Conservation (phyloP, 2,888 invertebrate genomes). For the Mesorhabditis sp. region DNA sequence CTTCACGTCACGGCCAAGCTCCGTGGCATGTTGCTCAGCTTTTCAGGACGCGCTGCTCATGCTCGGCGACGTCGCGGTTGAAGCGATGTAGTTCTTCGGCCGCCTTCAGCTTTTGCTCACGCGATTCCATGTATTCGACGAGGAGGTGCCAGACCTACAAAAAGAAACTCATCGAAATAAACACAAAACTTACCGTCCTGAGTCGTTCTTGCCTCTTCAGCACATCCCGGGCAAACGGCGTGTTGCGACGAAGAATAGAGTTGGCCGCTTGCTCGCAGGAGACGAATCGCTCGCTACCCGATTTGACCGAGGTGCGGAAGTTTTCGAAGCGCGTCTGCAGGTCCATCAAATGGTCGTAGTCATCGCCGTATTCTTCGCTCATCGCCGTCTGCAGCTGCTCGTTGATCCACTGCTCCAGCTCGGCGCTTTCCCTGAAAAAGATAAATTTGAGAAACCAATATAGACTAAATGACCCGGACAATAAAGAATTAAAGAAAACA, state of each 20-base stretch:
- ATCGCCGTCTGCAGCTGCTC: conserved; percentile 83
- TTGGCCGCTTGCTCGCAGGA: conserved; percentile 85
- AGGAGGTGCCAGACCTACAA: conserved; percentile 74
- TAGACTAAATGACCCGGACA: conserved; percentile 65
- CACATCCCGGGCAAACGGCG: conserved; percentile 79
- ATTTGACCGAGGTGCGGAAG: conserved; percentile 82
- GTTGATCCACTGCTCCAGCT: conserved; percentile 85
- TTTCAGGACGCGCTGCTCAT: conserved; percentile 66
- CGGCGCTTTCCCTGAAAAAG: conserved; percentile 63
- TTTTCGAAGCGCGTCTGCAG: conserved; percentile 87
- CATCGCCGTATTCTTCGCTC: conserved; percentile 88
- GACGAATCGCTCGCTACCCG: conserved; percentile 81
- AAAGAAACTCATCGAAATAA: neutral
- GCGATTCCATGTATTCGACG: conserved; percentile 78
- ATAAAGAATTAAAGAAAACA: conserved; percentile 57
- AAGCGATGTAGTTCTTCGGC: conserved; percentile 95
- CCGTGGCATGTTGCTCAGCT: conserved; percentile 80
- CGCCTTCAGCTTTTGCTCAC: conserved; percentile 81
- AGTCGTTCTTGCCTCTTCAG: conserved; percentile 66
- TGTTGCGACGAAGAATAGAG: conserved; percentile 71
- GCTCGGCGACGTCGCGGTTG: conserved; percentile 70
- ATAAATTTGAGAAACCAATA: conserved; percentile 66
- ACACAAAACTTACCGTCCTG: conserved; percentile 23
- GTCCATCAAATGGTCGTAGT: conserved; percentile 66
- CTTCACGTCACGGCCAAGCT: conserved; percentile 67